Evolutionary conservation across 1,140 invertebrate genomes (phyloP).

Genomic region (Dreissena rostriformis): DNA sequence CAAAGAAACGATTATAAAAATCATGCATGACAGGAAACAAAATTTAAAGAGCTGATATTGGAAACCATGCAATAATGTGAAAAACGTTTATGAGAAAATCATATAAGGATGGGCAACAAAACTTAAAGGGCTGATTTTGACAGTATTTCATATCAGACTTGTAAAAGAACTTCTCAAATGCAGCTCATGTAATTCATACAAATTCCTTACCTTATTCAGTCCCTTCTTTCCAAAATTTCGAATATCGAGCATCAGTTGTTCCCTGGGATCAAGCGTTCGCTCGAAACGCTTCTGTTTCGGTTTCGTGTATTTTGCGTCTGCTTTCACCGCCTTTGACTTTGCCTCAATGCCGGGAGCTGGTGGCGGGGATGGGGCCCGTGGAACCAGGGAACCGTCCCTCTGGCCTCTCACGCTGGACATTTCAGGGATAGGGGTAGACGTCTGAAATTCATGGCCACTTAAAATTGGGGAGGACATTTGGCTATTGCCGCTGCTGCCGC

Average conservation of each 20-base stretch:
- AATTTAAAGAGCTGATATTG: background rate
- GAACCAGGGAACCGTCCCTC: background rate
- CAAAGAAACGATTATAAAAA: background rate
- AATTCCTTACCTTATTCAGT: slow-evolving; percentile 83
- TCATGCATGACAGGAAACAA: background rate
- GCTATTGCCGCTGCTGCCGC: background rate
- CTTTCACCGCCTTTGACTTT: slow-evolving; percentile 43
- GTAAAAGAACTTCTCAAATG: background rate
- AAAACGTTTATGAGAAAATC: background rate
- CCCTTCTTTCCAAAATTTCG: slow-evolving; percentile 86
- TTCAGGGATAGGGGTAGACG: background rate
- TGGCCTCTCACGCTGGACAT: background rate
- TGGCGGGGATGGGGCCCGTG: slow-evolving; percentile 18
- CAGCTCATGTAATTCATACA: background rate
- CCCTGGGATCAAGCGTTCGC: slow-evolving; percentile 83
- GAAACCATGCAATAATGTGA: background rate
- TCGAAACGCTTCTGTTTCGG: slow-evolving; percentile 68
- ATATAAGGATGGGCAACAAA: background rate
- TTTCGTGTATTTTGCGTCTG: slow-evolving; percentile 38
- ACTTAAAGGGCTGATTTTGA: background rate
- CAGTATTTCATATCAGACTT: background rate
- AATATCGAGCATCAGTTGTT: slow-evolving; percentile 88
- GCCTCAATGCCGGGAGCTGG: slow-evolving; percentile 19
- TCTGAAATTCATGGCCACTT: background rate
- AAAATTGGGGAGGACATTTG: no score